Evolutionary conservation across 1,140 invertebrate species (phyloP), one percentile per base, ranked within the genome.

Genomic region (Pseudobourletiella spinata): DNA sequence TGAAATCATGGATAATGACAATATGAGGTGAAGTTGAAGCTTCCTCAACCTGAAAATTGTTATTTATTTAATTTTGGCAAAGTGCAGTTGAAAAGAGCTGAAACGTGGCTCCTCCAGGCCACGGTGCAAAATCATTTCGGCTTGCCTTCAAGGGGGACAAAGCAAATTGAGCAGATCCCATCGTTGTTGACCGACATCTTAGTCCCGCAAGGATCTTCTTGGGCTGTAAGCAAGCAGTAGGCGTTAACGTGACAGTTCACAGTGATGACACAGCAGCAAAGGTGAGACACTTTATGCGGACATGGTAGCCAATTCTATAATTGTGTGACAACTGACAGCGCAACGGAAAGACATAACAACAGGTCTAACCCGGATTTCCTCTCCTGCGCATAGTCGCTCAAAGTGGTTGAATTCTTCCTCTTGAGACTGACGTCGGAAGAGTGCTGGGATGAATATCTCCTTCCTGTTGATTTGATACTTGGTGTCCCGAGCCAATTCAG

Each of bases 1-100:
- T 71, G 28, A 81, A 72, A 66, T 82, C 74, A 69, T 81, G 78
- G 67, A 77, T 77, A 22, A 79, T 60, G 1, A 78, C 74, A 43
- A 83, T 74, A 66, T 73, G 76, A 16, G 81, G 81, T 29, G 78
- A 71, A 8, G 74, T 62, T 57, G 77, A 75, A 35, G 77, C 63
- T 16, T 75, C 73, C 71, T 83, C 81, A 63, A 81, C 72, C 69
- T 78, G 30, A 16, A 61, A 56, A 68, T 8, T 48, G 6, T 11
- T 15, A 48, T 11, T n/a, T 39, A 39, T 39, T 39, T 11, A 11
- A 39, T 11, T n/a, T 39, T 39, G n/a, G 11, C 11, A 39, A 39
- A 39, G 35, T 16, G 14, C 4, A 60, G 26, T 18, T 50, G 25
- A 55, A 30, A 55, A 16, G 22, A 11, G 50, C 28, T 42, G 18